Evolutionary conservation across 37 sponge, comb jelly and placozoan species (phyloP), one percentile per base, ranked within the genome.

Genomic region (Theonella swinhoei): DNA sequence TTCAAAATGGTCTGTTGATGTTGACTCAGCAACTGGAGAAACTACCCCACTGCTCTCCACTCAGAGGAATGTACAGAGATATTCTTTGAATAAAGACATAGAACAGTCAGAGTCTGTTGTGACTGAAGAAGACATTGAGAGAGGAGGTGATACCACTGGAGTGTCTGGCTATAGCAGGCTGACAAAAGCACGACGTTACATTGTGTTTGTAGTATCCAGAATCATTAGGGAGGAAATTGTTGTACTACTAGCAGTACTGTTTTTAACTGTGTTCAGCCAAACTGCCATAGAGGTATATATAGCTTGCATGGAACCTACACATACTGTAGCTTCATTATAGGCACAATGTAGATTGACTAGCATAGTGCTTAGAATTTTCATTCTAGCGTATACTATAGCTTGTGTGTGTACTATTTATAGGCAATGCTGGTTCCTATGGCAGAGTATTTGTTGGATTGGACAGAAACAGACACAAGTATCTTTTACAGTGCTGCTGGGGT

Each of bases 261-360:
- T 94, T 33, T 62, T 93, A 0, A 87, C 86, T 0, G 64, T 96
- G 65, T 96, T 93, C 76, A 96, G 85, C 41, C 96, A 96, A 36
- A 83, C 81, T 7, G 54, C 85, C 30, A 67, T 93, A 22, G 96
- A 96, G 83, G 94, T 93, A 64, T 35, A 74, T 77, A 35, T 32
- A n/a, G n/a, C n/a, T n/a, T n/a, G n/a, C n/a, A n/a, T n/a, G n/a
- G n/a, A n/a, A n/a, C n/a, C n/a, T n/a, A n/a, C n/a, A n/a, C n/a
- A n/a, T n/a, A n/a, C n/a, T n/a, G n/a, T n/a, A n/a, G n/a, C n/a
- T n/a, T n/a, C n/a, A n/a, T n/a, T n/a, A n/a, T n/a, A n/a, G n/a
- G n/a, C n/a, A n/a, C n/a, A n/a, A n/a, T n/a, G n/a, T n/a, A n/a
- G n/a, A n/a, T n/a, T n/a, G n/a, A n/a, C n/a, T n/a, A n/a, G n/a